Evolutionary conservation across 23 tunicate genomes (phyloP), one percentile per base, ranked within the genome.

Genomic region (Halocynthia aurantium): DNA sequence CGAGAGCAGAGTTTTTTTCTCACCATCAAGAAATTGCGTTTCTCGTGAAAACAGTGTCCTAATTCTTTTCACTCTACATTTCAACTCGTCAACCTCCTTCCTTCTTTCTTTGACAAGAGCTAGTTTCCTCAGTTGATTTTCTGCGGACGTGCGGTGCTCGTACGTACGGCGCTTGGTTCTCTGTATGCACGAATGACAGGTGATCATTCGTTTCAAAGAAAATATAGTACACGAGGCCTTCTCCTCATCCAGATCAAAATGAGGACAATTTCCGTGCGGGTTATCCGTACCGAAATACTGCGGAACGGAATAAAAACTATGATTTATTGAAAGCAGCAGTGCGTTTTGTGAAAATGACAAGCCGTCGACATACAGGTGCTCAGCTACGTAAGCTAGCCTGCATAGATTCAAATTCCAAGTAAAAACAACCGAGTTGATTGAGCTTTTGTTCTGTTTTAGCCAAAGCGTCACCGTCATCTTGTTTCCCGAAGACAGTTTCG

Each of bases 211-310:
- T 8, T 15, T 53, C 6, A 74, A 51, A 8, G 78, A 74, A 53
- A 74, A 74, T 17, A 74, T 50, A n/a, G 55, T 74, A 54, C 56
- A 74, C 18, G 78, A 74, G 10, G 31, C 78, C 31, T 74, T 74
- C 22, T 74, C 65, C 57, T 74, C 78, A 54, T 74, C 78, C 22
- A 74, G 40, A 56, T 74, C 56, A 49, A 74, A 74, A 54, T 8
- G 78, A 12, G 78, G 78, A 44, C 78, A 74, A 50, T 74, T 74
- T 74, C 78, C 78, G 56, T 74, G 63, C 2, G 62, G 78, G 31
- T 20, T 53, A 56, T 74, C 78, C 8, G 78, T 74, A 8, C 64
- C 55, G 22, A 74, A 74, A 21, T 44, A 51, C 56, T 74, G 60
- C 19, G 78, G 22, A 54, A 74, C n/a, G 0, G 78, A 74, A 49